Evolutionary conservation across 2,797 vertebrate genomes (phyloP).

Genomic region (Enteromius treurensis): DNA sequence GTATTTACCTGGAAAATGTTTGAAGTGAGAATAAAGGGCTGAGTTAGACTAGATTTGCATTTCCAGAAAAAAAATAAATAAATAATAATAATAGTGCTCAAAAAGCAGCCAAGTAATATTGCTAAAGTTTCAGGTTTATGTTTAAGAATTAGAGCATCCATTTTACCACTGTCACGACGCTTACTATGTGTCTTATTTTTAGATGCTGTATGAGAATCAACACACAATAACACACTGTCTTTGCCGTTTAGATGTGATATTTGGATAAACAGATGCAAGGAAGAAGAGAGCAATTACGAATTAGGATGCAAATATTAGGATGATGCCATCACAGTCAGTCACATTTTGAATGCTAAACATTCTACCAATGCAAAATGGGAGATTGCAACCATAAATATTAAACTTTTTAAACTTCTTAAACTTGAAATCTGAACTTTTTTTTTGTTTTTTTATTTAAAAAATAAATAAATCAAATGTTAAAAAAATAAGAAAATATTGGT

Average conservation of each 20-base stretch:
- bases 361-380: background rate
- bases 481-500: background rate
- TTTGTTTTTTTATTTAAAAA: background rate
- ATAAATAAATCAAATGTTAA: too few relatives aligned
- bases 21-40: slow-evolving; percentile 1
- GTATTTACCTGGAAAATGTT: slow-evolving; percentile 3
- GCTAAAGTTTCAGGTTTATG: background rate
- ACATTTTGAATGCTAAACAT: background rate
- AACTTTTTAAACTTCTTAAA: background rate
- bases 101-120: background rate
- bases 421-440: background rate
- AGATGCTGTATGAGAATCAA: background rate
- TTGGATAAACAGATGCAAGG: background rate
- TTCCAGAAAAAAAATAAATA: background rate
- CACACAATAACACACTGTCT: background rate
- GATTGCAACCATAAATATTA: background rate
- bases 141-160: background rate
- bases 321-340: background rate
- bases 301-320: background rate
- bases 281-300: background rate
- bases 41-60: slow-evolving; percentile 13
- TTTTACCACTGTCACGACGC: background rate
- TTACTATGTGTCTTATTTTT: background rate
- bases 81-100: background rate
- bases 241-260: background rate